A percentile compares a stretch with the other conserved stretches of the same genome.
phyloP scores from a whole-genome alignment of 2,888 invertebrate species.

The Bugula neritina region DNA sequence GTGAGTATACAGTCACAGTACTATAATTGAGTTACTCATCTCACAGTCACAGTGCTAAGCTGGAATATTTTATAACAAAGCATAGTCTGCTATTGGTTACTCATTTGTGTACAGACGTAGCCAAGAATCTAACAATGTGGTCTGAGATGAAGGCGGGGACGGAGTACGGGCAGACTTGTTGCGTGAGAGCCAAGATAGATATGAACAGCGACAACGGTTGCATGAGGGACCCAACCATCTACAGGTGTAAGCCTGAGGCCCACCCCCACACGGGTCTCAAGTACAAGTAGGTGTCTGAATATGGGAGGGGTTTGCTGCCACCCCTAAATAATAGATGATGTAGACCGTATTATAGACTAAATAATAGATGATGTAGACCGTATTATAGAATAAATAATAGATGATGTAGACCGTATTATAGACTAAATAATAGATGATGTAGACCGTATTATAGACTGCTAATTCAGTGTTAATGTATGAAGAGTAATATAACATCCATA shows the following conservation, averaged over 20 bases:
- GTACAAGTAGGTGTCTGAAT: constrained; percentile 69
- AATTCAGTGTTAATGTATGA: no score
- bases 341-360: no score
- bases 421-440: no score
- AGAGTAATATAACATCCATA: no score
- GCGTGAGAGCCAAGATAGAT: constrained; percentile 93
- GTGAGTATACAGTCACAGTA: constrained; percentile 58
- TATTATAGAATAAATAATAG: no score
- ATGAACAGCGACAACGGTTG: constrained; percentile 95
- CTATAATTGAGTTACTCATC: no score
- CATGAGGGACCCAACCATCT: constrained; percentile 95
- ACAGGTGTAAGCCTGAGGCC: constrained; percentile 88
- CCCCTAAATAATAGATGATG: no score
- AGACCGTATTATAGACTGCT: no score
- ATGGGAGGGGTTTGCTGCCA: neutral
- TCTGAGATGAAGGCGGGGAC: constrained; percentile 86
- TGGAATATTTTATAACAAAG: neutral
- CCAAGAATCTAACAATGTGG: constrained; percentile 83
- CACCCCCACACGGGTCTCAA: constrained; percentile 88
- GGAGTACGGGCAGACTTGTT: constrained; percentile 74
- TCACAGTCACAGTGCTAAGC: neutral
- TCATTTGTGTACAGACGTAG: constrained; percentile 61
- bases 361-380: no score
- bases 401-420: no score
- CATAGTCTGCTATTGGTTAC: neutral